These are phyloP conservation scores for Betta splendens DNA, from an alignment of 2,797 vertebrate genomes.

Conservation along the genomic window DNA sequence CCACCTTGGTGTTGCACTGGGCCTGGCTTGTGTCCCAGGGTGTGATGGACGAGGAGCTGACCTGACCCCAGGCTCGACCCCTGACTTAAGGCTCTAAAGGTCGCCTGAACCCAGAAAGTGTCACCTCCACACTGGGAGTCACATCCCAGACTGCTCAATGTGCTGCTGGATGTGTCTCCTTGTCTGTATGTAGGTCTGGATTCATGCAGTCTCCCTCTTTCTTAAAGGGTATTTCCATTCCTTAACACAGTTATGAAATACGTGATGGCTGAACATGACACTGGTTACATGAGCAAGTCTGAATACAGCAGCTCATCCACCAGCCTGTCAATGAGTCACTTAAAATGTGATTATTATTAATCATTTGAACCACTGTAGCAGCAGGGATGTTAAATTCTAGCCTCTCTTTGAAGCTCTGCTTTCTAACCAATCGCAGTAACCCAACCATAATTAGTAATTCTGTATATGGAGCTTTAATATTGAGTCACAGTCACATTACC, in stretches of 20 bases:
- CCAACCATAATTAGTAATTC: no score
- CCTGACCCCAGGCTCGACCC: constrained; percentile 38
- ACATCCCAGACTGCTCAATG: constrained; percentile 13
- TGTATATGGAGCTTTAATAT: no score
- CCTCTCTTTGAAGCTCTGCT: no score
- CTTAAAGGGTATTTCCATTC: not conserved
- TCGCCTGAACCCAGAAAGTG: constrained; percentile 39
- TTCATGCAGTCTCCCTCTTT: no score
- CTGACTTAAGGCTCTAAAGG: constrained; percentile 41
- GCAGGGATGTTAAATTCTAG: no score
- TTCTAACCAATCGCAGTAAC: no score
- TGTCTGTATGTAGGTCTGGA: no score
- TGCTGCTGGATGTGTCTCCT: not conserved
- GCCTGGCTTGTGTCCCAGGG: constrained; percentile 29
- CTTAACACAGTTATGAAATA: not conserved
- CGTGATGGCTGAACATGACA: not conserved
- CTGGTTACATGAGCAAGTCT: not conserved
- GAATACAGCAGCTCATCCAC: not conserved
- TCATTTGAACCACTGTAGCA: no score
- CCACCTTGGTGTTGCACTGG: constrained; percentile 16
- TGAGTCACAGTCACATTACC: no score
- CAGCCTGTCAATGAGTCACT: not conserved
- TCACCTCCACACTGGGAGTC: constrained; percentile 45
- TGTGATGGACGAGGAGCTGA: constrained; percentile 52
- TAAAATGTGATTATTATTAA: not conserved